Conservation (phyloP, 2,888 invertebrate species). For the Ormyrus nitidulus region DNA sequence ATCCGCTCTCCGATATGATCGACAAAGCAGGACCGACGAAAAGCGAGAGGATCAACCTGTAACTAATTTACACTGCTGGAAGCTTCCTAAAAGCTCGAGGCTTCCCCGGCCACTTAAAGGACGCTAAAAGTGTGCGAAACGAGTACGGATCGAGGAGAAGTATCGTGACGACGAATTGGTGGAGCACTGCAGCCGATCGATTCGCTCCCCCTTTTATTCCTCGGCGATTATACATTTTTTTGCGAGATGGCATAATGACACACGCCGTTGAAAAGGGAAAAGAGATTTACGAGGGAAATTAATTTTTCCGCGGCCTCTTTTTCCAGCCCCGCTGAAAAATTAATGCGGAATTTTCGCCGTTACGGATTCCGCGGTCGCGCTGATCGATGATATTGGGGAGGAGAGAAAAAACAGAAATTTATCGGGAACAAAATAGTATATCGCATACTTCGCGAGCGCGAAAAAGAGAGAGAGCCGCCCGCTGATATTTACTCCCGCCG, state of each 20-base stretch:
- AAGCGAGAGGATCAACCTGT: constrained; percentile 1
- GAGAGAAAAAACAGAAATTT: constrained; percentile 11
- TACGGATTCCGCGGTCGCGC: constrained; percentile 20
- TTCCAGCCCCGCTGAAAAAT: constrained; percentile 28
- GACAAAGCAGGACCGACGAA: constrained; percentile 7
- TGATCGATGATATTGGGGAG: neutral
- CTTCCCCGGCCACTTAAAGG: constrained; percentile 29
- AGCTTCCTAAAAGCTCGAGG: constrained; percentile 44
- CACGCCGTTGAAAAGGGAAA: neutral
- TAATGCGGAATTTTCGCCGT: constrained; percentile 36
- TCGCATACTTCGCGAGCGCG: constrained; percentile 1
- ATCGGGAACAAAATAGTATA: constrained; percentile 11
- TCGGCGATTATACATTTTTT: constrained; percentile 21
- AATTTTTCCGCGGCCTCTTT: constrained; percentile 15
- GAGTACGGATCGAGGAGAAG: constrained; percentile 20
- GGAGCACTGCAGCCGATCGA: neutral
- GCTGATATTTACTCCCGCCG: neutral
- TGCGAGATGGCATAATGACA: constrained; percentile 11
- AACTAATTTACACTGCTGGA: constrained; percentile 45
- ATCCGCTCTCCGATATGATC: constrained; percentile 30
- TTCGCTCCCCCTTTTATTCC: too few species aligned
- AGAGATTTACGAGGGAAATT: constrained; percentile 21
- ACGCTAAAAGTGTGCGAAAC: constrained; percentile 8
- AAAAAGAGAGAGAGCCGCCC: too few species aligned
- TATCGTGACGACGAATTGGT: constrained; percentile 27